Conservation (phyloP, 2,888 invertebrate species). For the Sialis fuliginosa region DNA sequence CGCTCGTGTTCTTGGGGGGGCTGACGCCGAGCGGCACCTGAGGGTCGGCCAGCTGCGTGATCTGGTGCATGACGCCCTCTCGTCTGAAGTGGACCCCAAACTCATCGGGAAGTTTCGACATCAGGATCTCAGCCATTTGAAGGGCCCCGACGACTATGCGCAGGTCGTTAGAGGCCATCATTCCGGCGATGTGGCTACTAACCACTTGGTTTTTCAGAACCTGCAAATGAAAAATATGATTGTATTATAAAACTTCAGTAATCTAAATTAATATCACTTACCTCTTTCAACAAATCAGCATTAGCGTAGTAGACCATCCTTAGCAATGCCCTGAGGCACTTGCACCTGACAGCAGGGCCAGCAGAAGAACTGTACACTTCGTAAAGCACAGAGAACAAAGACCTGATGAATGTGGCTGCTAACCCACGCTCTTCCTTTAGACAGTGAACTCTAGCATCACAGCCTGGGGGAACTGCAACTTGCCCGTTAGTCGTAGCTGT, state of each 20-base stretch:
- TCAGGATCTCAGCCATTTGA: conserved; percentile 91
- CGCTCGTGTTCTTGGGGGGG: conserved; percentile 33
- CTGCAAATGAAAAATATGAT: conserved; percentile 10
- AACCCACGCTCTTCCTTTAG: conserved; percentile 51
- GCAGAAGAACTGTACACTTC: conserved; percentile 98
- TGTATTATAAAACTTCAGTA: too few relatives aligned
- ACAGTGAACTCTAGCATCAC: conserved; percentile 18
- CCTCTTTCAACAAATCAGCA: conserved; percentile 61
- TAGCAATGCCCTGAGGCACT: conserved; percentile 86
- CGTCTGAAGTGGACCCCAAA: conserved; percentile 91
- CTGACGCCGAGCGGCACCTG: conserved; percentile 37
- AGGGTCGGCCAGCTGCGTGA: conserved; percentile 49
- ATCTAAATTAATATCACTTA: too few relatives aligned
- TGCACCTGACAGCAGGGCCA: conserved; percentile 92
- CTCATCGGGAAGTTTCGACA: conserved; percentile 89
- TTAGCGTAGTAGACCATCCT: conserved; percentile 93
- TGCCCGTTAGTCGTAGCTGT: too few relatives aligned
- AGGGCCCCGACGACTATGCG: conserved; percentile 92
- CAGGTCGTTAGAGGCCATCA: conserved; percentile 94
- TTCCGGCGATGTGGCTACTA: conserved; percentile 93
- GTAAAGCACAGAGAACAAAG: conserved; percentile 85
- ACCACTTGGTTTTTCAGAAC: conserved; percentile 57
- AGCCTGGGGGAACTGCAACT: too few relatives aligned
- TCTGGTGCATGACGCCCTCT: conserved; percentile 94
- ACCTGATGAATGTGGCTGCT: conserved; percentile 51